These are phyloP conservation scores for Acanthopleura granulata DNA, from an alignment of 2,888 invertebrate genomes.

Conservation along the genomic window DNA sequence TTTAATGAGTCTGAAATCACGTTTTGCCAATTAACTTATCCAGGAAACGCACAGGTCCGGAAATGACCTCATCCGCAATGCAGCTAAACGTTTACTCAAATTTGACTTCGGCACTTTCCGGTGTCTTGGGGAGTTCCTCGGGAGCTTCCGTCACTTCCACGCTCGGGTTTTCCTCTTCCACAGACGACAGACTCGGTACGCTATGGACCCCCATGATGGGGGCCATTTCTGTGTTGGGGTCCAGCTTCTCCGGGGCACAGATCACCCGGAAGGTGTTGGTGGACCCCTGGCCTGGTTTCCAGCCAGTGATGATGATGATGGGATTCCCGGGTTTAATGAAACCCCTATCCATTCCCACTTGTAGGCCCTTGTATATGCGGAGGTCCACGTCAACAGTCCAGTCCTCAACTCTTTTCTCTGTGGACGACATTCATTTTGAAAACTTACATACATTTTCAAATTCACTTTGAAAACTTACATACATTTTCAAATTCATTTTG, in stretches of 20 bases:
- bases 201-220: slow-evolving; percentile 53
- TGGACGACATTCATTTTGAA: too few relatives aligned
- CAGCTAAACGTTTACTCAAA: too few relatives aligned
- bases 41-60: too few relatives aligned
- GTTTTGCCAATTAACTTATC: too few relatives aligned
- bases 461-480: too few relatives aligned
- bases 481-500: too few relatives aligned
- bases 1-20: too few relatives aligned
- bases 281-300: slow-evolving; percentile 95
- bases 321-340: slow-evolving; percentile 89
- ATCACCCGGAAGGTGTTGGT: slow-evolving; percentile 97
- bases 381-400: slow-evolving; percentile 69
- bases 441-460: too few relatives aligned
- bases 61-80: too few relatives aligned
- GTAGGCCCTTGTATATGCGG: slow-evolving; percentile 63
- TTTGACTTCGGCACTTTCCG: too few relatives aligned
- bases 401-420: slow-evolving; percentile 43
- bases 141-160: background rate
- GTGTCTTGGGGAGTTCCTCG: too few relatives aligned
- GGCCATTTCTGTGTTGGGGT: slow-evolving; percentile 40
- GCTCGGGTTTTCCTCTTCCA: background rate
- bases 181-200: slow-evolving; percentile 43
- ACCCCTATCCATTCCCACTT: slow-evolving; percentile 85
- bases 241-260: slow-evolving; percentile 45
- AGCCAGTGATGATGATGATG: slow-evolving; percentile 94